These are phyloP conservation scores for Anolis sagrei DNA, from an alignment of 2,113 vertebrate genomes.

Conservation along the genomic window DNA sequence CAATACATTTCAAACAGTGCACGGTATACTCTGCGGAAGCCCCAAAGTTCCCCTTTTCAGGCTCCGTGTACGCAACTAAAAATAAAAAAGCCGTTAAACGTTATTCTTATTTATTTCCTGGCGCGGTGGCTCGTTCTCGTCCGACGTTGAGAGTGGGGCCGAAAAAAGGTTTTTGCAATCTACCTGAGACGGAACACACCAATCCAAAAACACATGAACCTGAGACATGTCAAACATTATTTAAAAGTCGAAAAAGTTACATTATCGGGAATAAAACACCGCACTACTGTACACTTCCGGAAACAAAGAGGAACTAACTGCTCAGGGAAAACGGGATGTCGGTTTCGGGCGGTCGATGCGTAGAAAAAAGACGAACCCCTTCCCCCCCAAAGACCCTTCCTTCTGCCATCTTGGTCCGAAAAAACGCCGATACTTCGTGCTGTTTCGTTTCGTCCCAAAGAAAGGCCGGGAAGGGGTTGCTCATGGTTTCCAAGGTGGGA, in stretches of 20 bases:
- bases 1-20: slow-evolving; percentile 88
- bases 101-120: slow-evolving; percentile 61
- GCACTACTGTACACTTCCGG: slow-evolving; percentile 81
- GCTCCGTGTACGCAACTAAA: slow-evolving; percentile 84
- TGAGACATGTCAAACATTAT: slow-evolving; percentile 85
- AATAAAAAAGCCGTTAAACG: slow-evolving; percentile 58
- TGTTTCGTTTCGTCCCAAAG: too few relatives aligned
- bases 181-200: slow-evolving; percentile 90
- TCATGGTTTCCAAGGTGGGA: slow-evolving; percentile 52
- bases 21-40: slow-evolving; percentile 80
- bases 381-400: slow-evolving; percentile 2
- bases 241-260: slow-evolving; percentile 80
- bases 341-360: slow-evolving; percentile 41
- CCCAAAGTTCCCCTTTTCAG: slow-evolving; percentile 77
- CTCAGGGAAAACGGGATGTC: slow-evolving; percentile 66
- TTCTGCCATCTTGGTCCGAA: not conserved
- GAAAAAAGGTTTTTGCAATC: slow-evolving; percentile 80
- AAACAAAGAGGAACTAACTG: slow-evolving; percentile 76
- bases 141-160: slow-evolving; percentile 80
- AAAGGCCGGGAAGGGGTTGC: not conserved
- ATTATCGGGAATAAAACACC: slow-evolving; percentile 74
- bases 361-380: slow-evolving; percentile 1
- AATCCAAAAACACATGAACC: slow-evolving; percentile 87
- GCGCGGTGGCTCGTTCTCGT: slow-evolving; percentile 67
- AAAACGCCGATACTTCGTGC: too few relatives aligned